A percentile compares a stretch with the other conserved stretches of the same genome.
Conservation (phyloP, 2,113 vertebrate genomes). For the Xenopus laevis region DNA sequence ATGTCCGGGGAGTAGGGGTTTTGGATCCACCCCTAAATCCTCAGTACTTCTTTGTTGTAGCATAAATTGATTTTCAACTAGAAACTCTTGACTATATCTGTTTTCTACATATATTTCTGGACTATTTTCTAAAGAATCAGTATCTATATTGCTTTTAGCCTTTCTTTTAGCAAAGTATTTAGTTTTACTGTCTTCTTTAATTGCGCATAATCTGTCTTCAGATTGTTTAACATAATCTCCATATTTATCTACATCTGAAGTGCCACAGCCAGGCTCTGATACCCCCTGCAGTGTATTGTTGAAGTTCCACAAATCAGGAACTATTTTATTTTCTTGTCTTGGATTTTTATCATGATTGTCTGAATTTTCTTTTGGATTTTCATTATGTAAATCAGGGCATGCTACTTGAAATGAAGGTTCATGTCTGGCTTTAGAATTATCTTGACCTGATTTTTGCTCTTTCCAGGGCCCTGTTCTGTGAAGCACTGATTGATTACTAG, state of each 20-base stretch:
- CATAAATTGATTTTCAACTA: not conserved
- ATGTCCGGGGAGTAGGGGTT: constrained; percentile 19
- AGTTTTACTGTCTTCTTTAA: constrained; percentile 42
- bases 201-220: constrained; percentile 54
- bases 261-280: constrained; percentile 54
- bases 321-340: constrained; percentile 55
- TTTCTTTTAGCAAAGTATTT: constrained; percentile 53
- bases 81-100: not conserved
- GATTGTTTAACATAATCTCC: constrained; percentile 26
- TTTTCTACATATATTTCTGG: not conserved
- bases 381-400: constrained; percentile 49
- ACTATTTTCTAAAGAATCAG: constrained; percentile 46
- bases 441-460: constrained; percentile 53
- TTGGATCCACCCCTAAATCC: constrained; percentile 50
- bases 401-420: constrained; percentile 59
- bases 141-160: constrained; percentile 49
- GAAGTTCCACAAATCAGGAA: constrained; percentile 56
- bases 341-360: constrained; percentile 50
- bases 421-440: constrained; percentile 57
- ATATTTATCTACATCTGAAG: constrained; percentile 36
- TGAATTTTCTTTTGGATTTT: constrained; percentile 57
- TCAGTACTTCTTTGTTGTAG: constrained; percentile 34
- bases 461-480: constrained; percentile 67
- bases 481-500: constrained; percentile 66
- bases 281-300: constrained; percentile 40